Conservation (phyloP, 2,113 vertebrate species). For the Hydrolagus affinis region DNA sequence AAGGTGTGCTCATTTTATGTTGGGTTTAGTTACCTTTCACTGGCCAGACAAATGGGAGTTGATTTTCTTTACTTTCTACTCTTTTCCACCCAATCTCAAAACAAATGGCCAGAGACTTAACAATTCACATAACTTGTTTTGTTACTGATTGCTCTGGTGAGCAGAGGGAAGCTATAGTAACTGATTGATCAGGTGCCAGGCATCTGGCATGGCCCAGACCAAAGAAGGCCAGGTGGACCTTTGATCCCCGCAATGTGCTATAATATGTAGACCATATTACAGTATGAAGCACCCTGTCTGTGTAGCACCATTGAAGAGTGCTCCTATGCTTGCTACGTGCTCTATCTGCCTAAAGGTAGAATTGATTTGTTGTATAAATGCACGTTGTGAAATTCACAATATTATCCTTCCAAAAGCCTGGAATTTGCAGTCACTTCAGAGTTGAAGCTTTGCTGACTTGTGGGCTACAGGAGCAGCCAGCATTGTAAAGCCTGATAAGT, state of each 20-base stretch:
- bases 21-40: neutral
- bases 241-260: neutral
- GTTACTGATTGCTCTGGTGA: too few species aligned
- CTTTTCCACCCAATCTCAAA: neutral
- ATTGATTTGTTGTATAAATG: neutral
- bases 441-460: neutral
- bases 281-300: neutral
- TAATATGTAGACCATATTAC: neutral
- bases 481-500: neutral
- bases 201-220: too few species aligned
- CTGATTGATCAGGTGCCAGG: neutral
- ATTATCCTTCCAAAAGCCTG: neutral
- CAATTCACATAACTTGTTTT: too few species aligned
- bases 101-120: neutral
- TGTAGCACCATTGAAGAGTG: neutral
- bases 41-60: neutral
- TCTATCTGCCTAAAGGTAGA: neutral
- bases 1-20: neutral
- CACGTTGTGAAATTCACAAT: neutral
- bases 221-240: neutral
- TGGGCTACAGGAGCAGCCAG: neutral
- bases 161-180: neutral
- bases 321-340: neutral
- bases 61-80: neutral
- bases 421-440: conserved; percentile 2